These are phyloP conservation scores for Watsonalla cultraria DNA, from an alignment of 2,888 invertebrate genomes.

Conservation along the genomic window DNA sequence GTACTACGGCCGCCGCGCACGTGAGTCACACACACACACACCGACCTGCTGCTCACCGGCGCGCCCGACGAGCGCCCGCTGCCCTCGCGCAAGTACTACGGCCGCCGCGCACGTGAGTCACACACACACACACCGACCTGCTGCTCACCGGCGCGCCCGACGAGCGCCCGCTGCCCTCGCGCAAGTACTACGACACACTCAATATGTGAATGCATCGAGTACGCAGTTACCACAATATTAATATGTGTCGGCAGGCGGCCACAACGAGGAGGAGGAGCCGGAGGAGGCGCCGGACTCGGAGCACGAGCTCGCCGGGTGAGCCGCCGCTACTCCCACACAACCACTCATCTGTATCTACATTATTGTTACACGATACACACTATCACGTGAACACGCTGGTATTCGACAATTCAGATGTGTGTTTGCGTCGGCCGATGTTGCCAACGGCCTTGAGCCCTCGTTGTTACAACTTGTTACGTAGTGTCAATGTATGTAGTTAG, in stretches of 20 bases:
- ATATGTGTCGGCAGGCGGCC: conserved; percentile 38
- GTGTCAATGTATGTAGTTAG: conserved; percentile 3
- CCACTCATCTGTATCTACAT: too few species aligned
- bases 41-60: neutral
- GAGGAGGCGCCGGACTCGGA: conserved; percentile 81
- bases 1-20: conserved; percentile 63
- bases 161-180: neutral
- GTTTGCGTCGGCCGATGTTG: too few species aligned
- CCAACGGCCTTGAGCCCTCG: too few species aligned
- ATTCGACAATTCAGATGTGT: too few species aligned
- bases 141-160: neutral
- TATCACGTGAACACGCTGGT: neutral
- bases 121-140: neutral
- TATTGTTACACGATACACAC: neutral
- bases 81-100: conserved; percentile 71
- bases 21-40: neutral
- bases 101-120: conserved; percentile 34
- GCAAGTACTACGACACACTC: conserved; percentile 82
- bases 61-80: too few species aligned
- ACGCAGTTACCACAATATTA: too few species aligned
- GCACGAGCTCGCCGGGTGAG: conserved; percentile 53
- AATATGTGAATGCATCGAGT: too few species aligned
- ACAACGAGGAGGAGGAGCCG: conserved; percentile 79
- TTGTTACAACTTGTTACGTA: neutral
- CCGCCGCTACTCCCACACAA: neutral